Evolutionary conservation across 2,888 invertebrate genomes (phyloP).

Genomic region (Mythimna ferrago): DNA sequence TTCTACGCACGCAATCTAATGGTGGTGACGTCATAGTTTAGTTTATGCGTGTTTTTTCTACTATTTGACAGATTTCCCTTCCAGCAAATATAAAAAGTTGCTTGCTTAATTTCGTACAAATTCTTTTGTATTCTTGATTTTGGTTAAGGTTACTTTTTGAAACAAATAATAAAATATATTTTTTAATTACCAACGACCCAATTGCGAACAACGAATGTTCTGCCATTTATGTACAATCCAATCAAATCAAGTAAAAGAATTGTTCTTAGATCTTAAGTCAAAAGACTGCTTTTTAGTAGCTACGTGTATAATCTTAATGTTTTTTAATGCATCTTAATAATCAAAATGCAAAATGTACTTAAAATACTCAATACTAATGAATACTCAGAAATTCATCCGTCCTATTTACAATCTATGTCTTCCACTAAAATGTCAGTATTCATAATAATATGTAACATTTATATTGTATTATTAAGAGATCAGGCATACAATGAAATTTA

Average conservation of each 20-base stretch:
- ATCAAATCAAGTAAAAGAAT: background rate
- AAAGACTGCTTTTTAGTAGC: conserved; percentile 53
- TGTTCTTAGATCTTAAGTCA: conserved; percentile 28
- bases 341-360: conserved; percentile 47
- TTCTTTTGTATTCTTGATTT: no score
- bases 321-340: conserved; percentile 25
- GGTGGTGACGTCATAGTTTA: no score
- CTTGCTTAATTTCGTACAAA: no score
- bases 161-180: no score
- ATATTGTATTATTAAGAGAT: conserved; percentile 13
- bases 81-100: no score
- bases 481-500: conserved; percentile 19
- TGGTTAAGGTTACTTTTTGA: no score
- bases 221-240: background rate
- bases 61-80: no score
- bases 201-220: background rate
- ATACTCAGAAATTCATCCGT: conserved; percentile 57
- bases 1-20: no score
- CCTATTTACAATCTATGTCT: conserved; percentile 43
- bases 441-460: conserved; percentile 26
- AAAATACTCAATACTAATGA: conserved; percentile 54
- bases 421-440: conserved; percentile 45
- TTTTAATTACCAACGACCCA: no score
- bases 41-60: no score
- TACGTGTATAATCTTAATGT: conserved; percentile 27